These are phyloP conservation scores for Lissonota sp. DNA, from an alignment of 2,888 invertebrate species.

Conservation along the genomic window DNA sequence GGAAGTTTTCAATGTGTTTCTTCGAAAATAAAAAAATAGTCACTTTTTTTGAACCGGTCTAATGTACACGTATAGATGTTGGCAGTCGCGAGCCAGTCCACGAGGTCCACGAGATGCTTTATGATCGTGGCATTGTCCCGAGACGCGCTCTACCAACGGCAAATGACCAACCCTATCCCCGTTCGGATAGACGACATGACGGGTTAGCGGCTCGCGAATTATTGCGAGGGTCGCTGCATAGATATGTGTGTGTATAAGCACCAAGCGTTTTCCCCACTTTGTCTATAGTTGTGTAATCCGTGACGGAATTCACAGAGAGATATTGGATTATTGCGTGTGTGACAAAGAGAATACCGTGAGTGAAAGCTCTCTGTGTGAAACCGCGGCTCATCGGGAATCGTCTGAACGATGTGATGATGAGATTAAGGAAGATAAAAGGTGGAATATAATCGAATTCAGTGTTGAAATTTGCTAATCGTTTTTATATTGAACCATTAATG, in stretches of 20 bases:
- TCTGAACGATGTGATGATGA: neutral
- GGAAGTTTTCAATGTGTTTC: too few relatives aligned
- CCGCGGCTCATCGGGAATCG: neutral
- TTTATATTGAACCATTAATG: too few relatives aligned
- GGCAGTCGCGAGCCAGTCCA: constrained; percentile 22
- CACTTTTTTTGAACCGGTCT: too few relatives aligned
- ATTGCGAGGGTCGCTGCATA: constrained; percentile 51
- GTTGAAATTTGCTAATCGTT: too few relatives aligned
- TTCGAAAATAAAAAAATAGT: too few relatives aligned
- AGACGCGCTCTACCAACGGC: constrained; percentile 67
- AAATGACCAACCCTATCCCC: constrained; percentile 69
- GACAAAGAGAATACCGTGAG: constrained; percentile 21
- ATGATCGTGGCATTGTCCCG: constrained; percentile 74
- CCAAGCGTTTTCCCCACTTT: too few relatives aligned
- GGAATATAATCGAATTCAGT: too few relatives aligned
- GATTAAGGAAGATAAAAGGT: too few relatives aligned
- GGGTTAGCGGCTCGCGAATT: constrained; percentile 70
- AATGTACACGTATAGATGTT: neutral
- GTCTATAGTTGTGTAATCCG: too few relatives aligned
- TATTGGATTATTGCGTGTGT: neutral
- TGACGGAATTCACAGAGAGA: neutral
- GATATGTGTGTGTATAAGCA: too few relatives aligned
- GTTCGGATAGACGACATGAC: constrained; percentile 66
- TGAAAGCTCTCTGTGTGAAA: constrained; percentile 16
- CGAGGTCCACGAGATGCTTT: constrained; percentile 64